Evolutionary conservation across 1,140 invertebrate species (phyloP), one percentile per base, ranked within the genome.

Genomic region (Bilobella aurantiaca): DNA sequence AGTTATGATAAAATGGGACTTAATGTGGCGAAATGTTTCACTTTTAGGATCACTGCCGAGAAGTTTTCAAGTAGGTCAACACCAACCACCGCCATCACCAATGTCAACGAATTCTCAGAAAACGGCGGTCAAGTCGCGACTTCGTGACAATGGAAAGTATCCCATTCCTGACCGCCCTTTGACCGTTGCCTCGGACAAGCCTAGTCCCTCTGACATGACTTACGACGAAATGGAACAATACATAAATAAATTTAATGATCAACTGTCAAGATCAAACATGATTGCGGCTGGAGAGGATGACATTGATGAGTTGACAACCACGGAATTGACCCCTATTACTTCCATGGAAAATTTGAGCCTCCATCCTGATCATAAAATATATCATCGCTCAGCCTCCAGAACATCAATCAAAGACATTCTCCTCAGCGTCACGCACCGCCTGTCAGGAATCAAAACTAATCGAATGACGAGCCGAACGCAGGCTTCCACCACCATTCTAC

Each of bases 351-450:
- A 77, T 59, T 63, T 78, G 49, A 83, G 83, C 69, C 81, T 87
- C 63, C 87, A 88, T 75, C 87, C 87, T 0, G 86, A 88, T 73
- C 85, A 88, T 72, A 87, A 86, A 76, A 87, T 89, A 68, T 89
- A 89, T 70, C 49, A 53, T 23, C 82, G 84, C 66, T 63, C 59
- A n/a, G 80, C 83, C 0, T 77, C 78, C 29, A 78, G 75, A 72
- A 76, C 77, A 32, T 75, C 78, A 1, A 70, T 82, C 14, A 77
- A 76, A 67, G 75, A 76, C 53, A 76, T 81, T 18, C 74, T 81
- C 37, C 73, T 75, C 1, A 78, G 73, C 61, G 77, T 81, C 27
- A 75, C 77, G 30, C 74, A 73, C 53, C 75, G 76, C 63, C 70
- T 78, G 37, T 70, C 75, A 30, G 66, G 71, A 28, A 28, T 72